A percentile compares a stretch with the other conserved stretches of the same genome.
Conservation (phyloP, 2,797 vertebrate species). For the Pseudocheirus occidentalis region DNA sequence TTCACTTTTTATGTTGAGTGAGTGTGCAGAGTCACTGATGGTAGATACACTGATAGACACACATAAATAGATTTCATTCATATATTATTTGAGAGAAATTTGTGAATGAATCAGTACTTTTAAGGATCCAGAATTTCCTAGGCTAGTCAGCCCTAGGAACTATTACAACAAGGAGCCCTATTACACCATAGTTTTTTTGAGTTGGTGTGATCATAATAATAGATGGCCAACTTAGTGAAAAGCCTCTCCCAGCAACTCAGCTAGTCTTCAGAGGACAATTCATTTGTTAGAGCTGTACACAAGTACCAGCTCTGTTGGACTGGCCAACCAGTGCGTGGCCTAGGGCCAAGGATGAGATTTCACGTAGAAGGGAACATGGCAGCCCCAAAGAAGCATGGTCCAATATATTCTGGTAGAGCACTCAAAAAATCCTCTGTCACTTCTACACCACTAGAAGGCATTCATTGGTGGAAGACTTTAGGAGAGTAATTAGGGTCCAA, state of each 20-base stretch:
- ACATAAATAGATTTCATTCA: background rate
- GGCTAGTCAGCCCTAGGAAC: too few relatives aligned
- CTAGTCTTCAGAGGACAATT: background rate
- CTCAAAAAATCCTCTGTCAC: background rate
- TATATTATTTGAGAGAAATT: background rate
- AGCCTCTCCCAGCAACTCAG: background rate
- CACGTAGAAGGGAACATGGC: background rate
- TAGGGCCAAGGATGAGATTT: background rate
- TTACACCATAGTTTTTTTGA: background rate
- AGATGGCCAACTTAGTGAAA: background rate
- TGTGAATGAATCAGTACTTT: background rate
- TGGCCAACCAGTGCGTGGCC: background rate
- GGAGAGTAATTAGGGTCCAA: background rate
- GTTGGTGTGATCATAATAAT: background rate
- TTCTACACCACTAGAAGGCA: background rate
- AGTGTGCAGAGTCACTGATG: background rate
- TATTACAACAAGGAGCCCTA: background rate
- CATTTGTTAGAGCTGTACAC: background rate
- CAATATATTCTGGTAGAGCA: background rate
- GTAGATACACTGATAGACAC: background rate
- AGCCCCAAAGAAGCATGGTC: background rate
- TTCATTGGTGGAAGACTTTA: background rate
- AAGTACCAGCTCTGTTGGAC: background rate
- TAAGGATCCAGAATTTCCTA: background rate
- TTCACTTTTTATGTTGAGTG: background rate